Conservation (phyloP, 1,140 invertebrate genomes). For the Homalodisca vitripennis region DNA sequence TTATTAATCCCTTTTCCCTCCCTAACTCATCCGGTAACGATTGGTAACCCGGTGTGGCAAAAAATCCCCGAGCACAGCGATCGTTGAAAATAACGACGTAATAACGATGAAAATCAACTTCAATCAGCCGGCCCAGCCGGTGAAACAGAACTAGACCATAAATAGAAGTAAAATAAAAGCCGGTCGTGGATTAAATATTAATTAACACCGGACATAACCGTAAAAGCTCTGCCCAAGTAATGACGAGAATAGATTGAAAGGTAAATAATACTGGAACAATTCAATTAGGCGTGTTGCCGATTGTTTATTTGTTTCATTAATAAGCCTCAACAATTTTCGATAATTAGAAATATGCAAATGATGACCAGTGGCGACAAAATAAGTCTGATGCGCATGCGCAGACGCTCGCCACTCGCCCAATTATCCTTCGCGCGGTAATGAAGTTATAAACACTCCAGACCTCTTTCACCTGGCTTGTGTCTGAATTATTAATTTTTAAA, state of each 20-base stretch:
- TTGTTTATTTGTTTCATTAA: slow-evolving; percentile 5
- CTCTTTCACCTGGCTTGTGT: too few relatives aligned
- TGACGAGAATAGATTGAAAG: slow-evolving; percentile 2
- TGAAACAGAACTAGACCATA: slow-evolving; percentile 6
- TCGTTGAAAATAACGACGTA: slow-evolving; percentile 13
- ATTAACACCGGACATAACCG: slow-evolving; percentile 10
- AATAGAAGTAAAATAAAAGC: slow-evolving; percentile 11
- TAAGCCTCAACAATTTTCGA: neutral
- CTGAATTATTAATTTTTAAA: too few relatives aligned
- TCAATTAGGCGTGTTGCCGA: neutral
- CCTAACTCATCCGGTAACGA: too few relatives aligned
- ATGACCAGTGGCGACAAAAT: neutral
- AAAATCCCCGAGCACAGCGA: too few relatives aligned
- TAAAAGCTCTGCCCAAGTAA: slow-evolving; percentile 1
- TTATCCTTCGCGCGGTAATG: too few relatives aligned
- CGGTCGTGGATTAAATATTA: slow-evolving; percentile 12
- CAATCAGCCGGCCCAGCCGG: slow-evolving; percentile 9
- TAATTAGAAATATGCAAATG: slow-evolving; percentile 18
- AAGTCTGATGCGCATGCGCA: too few relatives aligned
- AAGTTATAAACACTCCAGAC: too few relatives aligned
- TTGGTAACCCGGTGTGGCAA: too few relatives aligned
- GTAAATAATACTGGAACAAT: neutral
- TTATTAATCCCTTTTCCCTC: too few relatives aligned
- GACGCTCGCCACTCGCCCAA: too few relatives aligned
- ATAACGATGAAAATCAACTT: slow-evolving; percentile 10